Evolutionary conservation across 2,797 vertebrate species (phyloP), one percentile per base, ranked within the genome.

Genomic region (Acropternis orthonyx): DNA sequence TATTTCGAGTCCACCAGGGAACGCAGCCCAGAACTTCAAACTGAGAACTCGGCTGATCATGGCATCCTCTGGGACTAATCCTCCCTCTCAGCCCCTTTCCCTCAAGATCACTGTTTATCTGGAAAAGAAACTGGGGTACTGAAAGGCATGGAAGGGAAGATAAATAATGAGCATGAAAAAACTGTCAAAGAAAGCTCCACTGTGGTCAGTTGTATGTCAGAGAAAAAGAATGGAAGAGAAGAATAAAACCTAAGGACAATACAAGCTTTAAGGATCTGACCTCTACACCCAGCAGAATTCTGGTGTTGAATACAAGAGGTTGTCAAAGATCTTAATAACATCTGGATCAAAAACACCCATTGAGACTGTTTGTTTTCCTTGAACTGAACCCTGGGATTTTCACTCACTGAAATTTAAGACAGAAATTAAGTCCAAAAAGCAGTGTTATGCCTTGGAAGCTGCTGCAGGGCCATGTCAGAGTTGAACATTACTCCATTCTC

Each of bases 11-110:
- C 41, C 91, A 82, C 46, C 24, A 14, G 73, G 59, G 54, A 91
- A 94, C 74, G 69, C 7, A 92, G 39, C 30, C 61, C 81, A 92
- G 84, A 78, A 86, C 80, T 92, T 95, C 83, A 85, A 58, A 67
- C 67, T 51, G 77, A 95, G 86, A 92, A 37, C 61, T 87, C 58
- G 58, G 83, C 56, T 86, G 76, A 95, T 91, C 51, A 14, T 4
- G 5, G 41, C 14, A 68, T 46, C 75, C 83, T 80, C 61, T 69
- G 80, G 93, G 77, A 77, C 36, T 87, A 76, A 72, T 51, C 39
- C 65, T 84, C 44, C 80, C 72, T 48, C 59, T 87, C 59, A 76
- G 6, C 44, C 73, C 48, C 43, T 79, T 82, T 87, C 77, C 74
- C 66, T 14, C 8, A 67, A 37, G 71, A 73, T 34, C 46, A 17